Evolutionary conservation across 64 coral and sea anemone species (phyloP).

Genomic region (Hydrozoanthus tunicans): DNA sequence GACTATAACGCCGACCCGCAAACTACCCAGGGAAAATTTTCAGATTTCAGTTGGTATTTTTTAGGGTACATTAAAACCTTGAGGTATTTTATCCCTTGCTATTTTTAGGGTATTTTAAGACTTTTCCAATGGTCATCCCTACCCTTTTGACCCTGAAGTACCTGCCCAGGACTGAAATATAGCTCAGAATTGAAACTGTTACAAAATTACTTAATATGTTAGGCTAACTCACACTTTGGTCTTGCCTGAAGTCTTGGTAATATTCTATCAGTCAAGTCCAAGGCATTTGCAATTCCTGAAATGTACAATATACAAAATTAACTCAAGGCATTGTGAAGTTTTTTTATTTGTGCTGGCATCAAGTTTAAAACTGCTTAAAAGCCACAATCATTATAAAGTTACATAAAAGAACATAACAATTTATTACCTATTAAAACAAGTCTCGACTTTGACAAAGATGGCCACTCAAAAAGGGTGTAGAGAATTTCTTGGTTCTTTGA

Average conservation of each 20-base stretch:
- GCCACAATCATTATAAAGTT: not conserved
- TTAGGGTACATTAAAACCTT: too few relatives aligned
- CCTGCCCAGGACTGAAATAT: too few relatives aligned
- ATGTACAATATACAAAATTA: not conserved
- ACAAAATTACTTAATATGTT: not conserved
- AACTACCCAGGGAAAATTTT: too few relatives aligned
- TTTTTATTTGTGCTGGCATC: not conserved
- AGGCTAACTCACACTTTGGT: constrained; percentile 82
- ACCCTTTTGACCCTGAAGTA: too few relatives aligned
- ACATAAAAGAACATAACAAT: not conserved
- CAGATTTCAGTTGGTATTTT: too few relatives aligned
- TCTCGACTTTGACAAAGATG: constrained; percentile 80
- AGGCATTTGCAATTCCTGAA: constrained; percentile 98
- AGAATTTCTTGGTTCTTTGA: constrained; percentile 95
- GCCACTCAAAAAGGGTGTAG: constrained; percentile 99
- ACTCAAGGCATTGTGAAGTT: too few relatives aligned
- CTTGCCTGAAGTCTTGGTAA: constrained; percentile 95
- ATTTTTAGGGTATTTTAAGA: too few relatives aligned
- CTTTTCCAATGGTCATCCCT: too few relatives aligned
- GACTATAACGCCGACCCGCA: too few relatives aligned
- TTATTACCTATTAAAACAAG: constrained; percentile 90
- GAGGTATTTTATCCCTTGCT: too few relatives aligned
- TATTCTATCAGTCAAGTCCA: constrained; percentile 98
- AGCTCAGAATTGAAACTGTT: too few relatives aligned
- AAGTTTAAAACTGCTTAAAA: not conserved